A percentile compares a stretch with the other conserved stretches of the same genome.
These are phyloP conservation scores for Plusia festucae DNA, from an alignment of 2,888 invertebrate genomes.

Conservation along the genomic window DNA sequence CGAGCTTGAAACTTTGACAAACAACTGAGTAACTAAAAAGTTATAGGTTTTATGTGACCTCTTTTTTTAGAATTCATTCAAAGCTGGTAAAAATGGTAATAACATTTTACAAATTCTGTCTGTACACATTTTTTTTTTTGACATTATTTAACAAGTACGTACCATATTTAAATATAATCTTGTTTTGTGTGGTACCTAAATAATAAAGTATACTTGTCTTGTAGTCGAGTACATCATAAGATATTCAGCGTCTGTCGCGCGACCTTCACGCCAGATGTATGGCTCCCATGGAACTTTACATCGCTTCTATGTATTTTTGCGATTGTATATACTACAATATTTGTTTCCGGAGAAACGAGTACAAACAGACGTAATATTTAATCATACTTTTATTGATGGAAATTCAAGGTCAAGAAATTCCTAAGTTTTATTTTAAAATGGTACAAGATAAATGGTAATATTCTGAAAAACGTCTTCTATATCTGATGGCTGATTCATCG, in stretches of 20 bases:
- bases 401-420: background rate
- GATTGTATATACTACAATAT: constrained; percentile 16
- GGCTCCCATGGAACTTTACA: constrained; percentile 58
- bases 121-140: too few species aligned
- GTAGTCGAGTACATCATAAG: constrained; percentile 48
- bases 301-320: constrained; percentile 37
- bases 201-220: background rate
- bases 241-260: constrained; percentile 56
- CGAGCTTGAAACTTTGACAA: constrained; percentile 16
- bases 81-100: too few species aligned
- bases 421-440: too few species aligned
- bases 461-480: too few species aligned
- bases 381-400: background rate
- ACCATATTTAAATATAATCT: background rate
- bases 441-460: too few species aligned
- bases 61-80: background rate
- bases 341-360: constrained; percentile 5
- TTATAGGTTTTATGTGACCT: constrained; percentile 8
- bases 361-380: background rate
- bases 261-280: constrained; percentile 61
- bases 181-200: background rate
- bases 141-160: background rate
- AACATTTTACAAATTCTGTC: too few species aligned
- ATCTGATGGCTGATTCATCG: too few species aligned
- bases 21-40: constrained; percentile 3